These are phyloP conservation scores for Ptychodera flava DNA, from an alignment of 35 echinoderm and acorn worm genomes.

Conservation along the genomic window DNA sequence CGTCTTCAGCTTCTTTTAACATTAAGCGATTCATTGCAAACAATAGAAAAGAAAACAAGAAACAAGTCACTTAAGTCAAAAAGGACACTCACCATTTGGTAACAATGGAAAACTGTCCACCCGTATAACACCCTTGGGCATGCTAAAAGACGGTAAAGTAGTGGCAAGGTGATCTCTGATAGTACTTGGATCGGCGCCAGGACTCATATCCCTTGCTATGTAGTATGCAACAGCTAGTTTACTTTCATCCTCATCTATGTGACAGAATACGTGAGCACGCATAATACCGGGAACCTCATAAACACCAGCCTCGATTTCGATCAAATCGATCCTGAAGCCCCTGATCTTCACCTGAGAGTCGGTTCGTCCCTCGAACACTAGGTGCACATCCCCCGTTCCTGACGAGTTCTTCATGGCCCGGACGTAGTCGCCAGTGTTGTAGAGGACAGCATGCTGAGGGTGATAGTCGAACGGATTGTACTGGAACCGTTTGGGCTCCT, in stretches of 20 bases:
- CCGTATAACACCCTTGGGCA: background rate
- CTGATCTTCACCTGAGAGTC: background rate
- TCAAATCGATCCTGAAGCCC: background rate
- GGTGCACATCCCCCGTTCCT: background rate
- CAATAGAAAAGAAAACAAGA: too few relatives aligned
- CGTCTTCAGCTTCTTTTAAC: too few relatives aligned
- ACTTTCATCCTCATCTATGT: background rate
- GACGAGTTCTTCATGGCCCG: background rate
- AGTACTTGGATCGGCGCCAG: background rate
- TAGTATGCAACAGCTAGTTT: background rate
- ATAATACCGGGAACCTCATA: background rate
- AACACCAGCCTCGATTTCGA: background rate
- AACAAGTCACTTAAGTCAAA: too few relatives aligned
- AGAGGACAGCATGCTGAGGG: background rate
- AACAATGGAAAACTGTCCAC: background rate
- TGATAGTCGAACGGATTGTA: background rate
- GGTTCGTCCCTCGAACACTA: background rate
- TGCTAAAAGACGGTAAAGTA: background rate
- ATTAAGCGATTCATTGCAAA: too few relatives aligned
- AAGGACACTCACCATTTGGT: background rate
- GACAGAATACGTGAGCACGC: background rate
- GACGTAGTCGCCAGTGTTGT: background rate
- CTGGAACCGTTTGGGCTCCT: background rate
- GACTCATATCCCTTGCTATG: background rate
- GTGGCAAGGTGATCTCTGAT: background rate